Evolutionary conservation across 2,888 invertebrate species (phyloP).

Genomic region (Julus scanicus): DNA sequence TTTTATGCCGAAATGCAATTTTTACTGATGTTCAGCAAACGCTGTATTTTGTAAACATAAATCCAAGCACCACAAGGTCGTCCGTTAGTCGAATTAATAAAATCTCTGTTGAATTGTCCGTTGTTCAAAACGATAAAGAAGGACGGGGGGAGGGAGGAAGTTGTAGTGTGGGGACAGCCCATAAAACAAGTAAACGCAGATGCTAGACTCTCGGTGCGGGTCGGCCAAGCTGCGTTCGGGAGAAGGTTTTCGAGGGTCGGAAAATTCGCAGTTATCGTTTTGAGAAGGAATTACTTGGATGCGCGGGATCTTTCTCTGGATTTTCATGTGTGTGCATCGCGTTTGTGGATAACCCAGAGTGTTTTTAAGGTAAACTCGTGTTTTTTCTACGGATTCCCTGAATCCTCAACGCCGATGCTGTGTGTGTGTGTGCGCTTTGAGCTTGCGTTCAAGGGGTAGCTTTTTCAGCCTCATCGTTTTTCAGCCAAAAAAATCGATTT

Average conservation of each 20-base stretch:
- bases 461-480: neutral
- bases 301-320: neutral
- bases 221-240: slow-evolving; percentile 2
- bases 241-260: slow-evolving; percentile 12
- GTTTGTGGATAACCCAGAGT: neutral
- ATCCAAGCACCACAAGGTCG: neutral
- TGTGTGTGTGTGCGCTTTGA: neutral
- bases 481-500: neutral
- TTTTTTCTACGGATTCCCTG: neutral
- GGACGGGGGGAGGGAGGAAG: neutral
- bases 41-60: neutral
- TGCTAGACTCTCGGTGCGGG: slow-evolving; percentile 3
- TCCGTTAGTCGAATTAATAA: neutral
- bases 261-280: slow-evolving; percentile 7
- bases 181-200: neutral
- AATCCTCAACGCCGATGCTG: neutral
- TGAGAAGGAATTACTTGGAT: neutral
- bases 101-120: neutral
- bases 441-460: slow-evolving; percentile 20
- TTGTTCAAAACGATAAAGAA: neutral
- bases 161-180: neutral
- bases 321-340: slow-evolving; percentile 14
- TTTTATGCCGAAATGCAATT: neutral
- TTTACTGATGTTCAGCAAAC: neutral
- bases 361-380: neutral